Base-by-base conservation (phyloP, 2,888 invertebrate species). In the Chalcosyrphus nemorum region DNA sequence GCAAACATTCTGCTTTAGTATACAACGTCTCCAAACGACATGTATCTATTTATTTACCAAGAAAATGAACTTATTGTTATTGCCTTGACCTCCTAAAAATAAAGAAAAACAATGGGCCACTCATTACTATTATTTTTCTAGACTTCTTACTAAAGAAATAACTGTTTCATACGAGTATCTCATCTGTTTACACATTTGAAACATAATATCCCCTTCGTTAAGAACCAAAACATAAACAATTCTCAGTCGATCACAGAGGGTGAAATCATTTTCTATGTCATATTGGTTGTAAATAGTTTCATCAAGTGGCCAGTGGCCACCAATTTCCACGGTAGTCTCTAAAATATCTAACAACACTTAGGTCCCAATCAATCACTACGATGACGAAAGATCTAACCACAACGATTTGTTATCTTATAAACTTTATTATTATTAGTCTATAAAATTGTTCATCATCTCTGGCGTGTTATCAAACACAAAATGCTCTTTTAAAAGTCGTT, bases 391-490 rank as follows among this genome's bases (percentile, higher is more conserved):
- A 13, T n/a, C 13, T 43, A 17, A 7, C 9, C 45, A 15, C 1
- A 45, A 45, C 17, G 45, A 45, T 45, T 19, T 38, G n/a, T 38
- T n/a, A 38, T 35, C n/a, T 38, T 21, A 21, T 56, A 9, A 38
- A 19, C 17, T 56, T 56, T 35, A 17, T 19, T 11, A 54, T 32
- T 32, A 35, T 19, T 35, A 32, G 41, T 41, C 21, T n/a, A 38
- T 1, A 56, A 24, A 38, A 9, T 19, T 41, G 3, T 35, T 5
- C 17, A n/a, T 6, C 24, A 24, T 35, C 17, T 24, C 21, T 27
- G 7, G 5, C 24, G 32, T 15, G 15, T 70, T 70, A 70, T 70
- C 70, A 43, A 11, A 15, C n/a, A n/a, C n/a, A 65, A 4, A 15
- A 6, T 2, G 21, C 21, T 68, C 15, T 43, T 43, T 54, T 27